Evolutionary conservation across 1,140 invertebrate species (phyloP), one percentile per base, ranked within the genome.

Genomic region (Camponotus floridanus): DNA sequence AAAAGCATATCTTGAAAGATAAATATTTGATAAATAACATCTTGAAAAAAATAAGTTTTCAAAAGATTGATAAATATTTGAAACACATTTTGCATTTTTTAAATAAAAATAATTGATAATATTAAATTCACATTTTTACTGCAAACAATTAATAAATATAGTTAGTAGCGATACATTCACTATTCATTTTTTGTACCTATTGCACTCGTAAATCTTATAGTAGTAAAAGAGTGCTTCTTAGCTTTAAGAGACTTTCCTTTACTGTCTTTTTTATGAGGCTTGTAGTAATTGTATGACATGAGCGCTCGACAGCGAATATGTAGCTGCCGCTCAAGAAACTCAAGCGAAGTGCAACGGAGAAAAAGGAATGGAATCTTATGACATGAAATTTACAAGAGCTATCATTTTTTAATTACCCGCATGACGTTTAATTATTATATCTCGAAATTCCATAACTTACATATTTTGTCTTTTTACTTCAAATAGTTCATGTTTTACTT

Each of bases 181-280:
- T 45, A 61, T 81, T 71, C 11, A 71, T 61, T 59, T 48, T 81
- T 81, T 73, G 45, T 48, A 51, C n/a, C 31, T 42, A 36, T 73
- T 39, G 51, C 2, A 39, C 39, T 81, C 55, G 55, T 81, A 81
- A 81, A 81, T 81, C 39, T 81, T 42, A 26, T 61, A 18, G 26
- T 57, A 73, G 39, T 81, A 81, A 81, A 81, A 81, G 7, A 26
- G 36, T 42, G 36, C 18, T 68, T 18, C n/a, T 71, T 71, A 81
- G 13, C 67, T 73, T n/a, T 42, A 71, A 73, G 33, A 67, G 65
- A 81, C 36, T 55, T 51, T 71, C 61, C 67, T 76, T 76, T 76
- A 76, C 71, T n/a, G 33, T 76, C 55, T 71, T 71, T 81, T 73
- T 81, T 81, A 81, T 61, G 48, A 80, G 76, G 76, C 36, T 71